Evolutionary conservation across 2,888 invertebrate genomes (phyloP).

Genomic region (Aricia artaxerxes): DNA sequence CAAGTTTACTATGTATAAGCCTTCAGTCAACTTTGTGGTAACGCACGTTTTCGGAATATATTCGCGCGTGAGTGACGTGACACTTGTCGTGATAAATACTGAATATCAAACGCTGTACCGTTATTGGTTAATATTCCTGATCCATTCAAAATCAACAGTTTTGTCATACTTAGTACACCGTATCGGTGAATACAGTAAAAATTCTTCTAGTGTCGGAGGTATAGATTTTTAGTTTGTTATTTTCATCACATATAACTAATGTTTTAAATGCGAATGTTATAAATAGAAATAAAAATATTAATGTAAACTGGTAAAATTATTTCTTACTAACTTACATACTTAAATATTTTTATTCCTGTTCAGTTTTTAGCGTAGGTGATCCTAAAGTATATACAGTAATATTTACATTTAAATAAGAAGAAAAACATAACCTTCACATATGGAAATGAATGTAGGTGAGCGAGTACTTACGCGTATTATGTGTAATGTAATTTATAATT

Average conservation of each 20-base stretch:
- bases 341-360: background rate
- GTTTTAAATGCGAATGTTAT: background rate
- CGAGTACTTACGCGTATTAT: background rate
- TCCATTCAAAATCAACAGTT: background rate
- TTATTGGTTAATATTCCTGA: background rate
- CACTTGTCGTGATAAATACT: background rate
- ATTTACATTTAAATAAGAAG: background rate
- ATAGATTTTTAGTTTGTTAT: no score
- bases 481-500: constrained; percentile 1
- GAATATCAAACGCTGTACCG: background rate
- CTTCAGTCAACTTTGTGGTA: background rate
- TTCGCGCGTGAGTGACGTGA: background rate
- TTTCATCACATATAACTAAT: background rate
- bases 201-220: background rate
- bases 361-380: background rate
- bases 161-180: background rate
- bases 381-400: background rate
- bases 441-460: constrained; percentile 6
- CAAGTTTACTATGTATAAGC: background rate
- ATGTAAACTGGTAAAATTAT: no score
- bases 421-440: constrained; percentile 12
- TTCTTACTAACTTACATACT: background rate
- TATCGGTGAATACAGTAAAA: background rate
- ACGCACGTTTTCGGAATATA: background rate
- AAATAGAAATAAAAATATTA: no score